These are phyloP conservation scores for Orchestia grillus DNA, from an alignment of 1,140 invertebrate genomes.

Conservation along the genomic window DNA sequence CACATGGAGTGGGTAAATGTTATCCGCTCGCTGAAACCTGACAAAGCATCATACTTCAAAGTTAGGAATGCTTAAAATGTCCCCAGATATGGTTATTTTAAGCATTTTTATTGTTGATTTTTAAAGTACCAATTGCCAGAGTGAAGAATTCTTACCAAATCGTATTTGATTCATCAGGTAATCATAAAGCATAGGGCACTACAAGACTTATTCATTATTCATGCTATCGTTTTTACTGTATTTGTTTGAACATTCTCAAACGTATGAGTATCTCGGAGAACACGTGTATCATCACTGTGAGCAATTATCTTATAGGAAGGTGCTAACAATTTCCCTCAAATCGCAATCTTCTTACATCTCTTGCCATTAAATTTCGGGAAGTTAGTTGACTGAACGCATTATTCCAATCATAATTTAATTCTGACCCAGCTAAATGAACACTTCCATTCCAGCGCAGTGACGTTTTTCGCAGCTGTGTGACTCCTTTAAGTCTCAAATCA, in stretches of 20 bases:
- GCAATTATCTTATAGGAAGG: background rate
- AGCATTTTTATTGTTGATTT: no score
- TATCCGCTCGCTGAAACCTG: background rate
- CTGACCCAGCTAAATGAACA: background rate
- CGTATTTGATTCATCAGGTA: no score
- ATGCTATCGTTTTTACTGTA: no score
- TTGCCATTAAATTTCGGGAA: background rate
- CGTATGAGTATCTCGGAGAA: background rate
- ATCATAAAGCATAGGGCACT: no score
- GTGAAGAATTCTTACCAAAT: no score
- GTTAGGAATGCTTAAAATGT: background rate
- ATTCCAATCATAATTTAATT: background rate
- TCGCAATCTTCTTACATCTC: background rate
- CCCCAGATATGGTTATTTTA: no score
- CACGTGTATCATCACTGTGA: background rate
- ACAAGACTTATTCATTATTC: background rate
- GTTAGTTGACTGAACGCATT: background rate
- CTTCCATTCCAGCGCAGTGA: background rate
- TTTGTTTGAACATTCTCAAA: background rate
- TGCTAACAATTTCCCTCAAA: background rate
- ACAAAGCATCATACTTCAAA: background rate
- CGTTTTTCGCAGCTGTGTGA: background rate
- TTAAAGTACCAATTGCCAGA: no score
- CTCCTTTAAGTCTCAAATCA: constrained; percentile 10
- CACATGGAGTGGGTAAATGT: background rate